A percentile compares a stretch with the other conserved stretches of the same genome.
Evolutionary conservation across 2,888 invertebrate species (phyloP).

Genomic region (Bellardia bayeri): DNA sequence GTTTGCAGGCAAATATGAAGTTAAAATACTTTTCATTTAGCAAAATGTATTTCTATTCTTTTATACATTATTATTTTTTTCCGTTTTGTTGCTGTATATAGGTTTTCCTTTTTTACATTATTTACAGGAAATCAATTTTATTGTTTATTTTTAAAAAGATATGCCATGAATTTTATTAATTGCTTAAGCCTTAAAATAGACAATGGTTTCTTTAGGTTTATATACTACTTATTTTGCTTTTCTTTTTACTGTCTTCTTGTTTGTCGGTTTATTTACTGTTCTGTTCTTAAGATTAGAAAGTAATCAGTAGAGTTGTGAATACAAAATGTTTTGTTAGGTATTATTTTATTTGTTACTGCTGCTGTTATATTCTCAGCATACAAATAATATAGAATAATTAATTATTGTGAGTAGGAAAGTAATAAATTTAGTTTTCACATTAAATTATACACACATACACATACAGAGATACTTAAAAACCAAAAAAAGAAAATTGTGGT

Average conservation of each 20-base stretch:
- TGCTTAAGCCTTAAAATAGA: conserved; percentile 50
- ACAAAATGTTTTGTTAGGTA: neutral
- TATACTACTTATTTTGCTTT: neutral
- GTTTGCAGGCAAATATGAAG: neutral
- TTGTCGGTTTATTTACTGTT: neutral
- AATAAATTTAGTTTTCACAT: conserved; percentile 15
- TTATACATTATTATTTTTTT: neutral
- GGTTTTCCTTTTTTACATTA: conserved; percentile 20
- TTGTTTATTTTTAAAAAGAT: conserved; percentile 42
- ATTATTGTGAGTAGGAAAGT: conserved; percentile 8
- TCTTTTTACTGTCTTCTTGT: neutral
- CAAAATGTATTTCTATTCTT: conserved; percentile 12
- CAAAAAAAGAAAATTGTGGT: neutral
- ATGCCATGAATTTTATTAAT: conserved; percentile 55
- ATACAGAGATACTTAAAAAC: neutral
- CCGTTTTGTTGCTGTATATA: neutral
- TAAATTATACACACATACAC: neutral
- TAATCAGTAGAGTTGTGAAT: conserved; percentile 17
- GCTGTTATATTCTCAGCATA: neutral
- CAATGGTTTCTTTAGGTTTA: conserved; percentile 36
- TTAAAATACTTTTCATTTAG: conserved; percentile 11
- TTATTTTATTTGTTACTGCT: conserved; percentile 10
- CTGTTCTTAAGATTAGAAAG: neutral
- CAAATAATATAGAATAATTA: neutral
- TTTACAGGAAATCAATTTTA: conserved; percentile 47